Conservation (phyloP, 1,140 invertebrate species). For the Panagrolaimus sp. region DNA sequence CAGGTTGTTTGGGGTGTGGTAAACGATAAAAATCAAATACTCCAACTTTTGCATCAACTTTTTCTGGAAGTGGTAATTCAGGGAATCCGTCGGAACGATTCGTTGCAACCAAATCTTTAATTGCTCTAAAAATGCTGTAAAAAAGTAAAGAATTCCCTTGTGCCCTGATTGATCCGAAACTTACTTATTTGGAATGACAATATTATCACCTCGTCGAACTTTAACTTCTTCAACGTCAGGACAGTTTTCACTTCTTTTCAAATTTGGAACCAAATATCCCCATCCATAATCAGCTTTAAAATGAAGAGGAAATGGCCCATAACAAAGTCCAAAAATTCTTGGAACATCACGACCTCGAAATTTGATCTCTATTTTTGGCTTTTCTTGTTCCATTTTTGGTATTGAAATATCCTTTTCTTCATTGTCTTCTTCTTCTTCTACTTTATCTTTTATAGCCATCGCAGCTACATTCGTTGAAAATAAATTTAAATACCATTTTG, state of each 20-base stretch:
- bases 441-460: background rate
- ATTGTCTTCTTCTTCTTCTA: no score
- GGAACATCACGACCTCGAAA: conserved; percentile 42
- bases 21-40: conserved; percentile 47
- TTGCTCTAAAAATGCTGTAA: conserved; percentile 29
- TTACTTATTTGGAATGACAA: conserved; percentile 18
- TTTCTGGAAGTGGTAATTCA: conserved; percentile 4
- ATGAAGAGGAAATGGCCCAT: conserved; percentile 49
- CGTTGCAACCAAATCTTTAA: conserved; percentile 34
- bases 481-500: conserved; percentile 44
- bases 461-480: conserved; percentile 27
- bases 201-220: conserved; percentile 13
- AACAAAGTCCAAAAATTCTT: conserved; percentile 46
- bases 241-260: background rate
- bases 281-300: conserved; percentile 45
- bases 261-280: conserved; percentile 52
- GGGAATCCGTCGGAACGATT: conserved; percentile 22
- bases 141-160: conserved; percentile 11
- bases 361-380: conserved; percentile 21
- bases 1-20: conserved; percentile 61
- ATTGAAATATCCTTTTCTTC: no score
- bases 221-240: background rate
- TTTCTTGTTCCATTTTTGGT: no score
- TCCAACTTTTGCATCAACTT: background rate
- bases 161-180: no score